Conservation (phyloP, 1,140 invertebrate species). For the Pseudomyrmex sp. region DNA sequence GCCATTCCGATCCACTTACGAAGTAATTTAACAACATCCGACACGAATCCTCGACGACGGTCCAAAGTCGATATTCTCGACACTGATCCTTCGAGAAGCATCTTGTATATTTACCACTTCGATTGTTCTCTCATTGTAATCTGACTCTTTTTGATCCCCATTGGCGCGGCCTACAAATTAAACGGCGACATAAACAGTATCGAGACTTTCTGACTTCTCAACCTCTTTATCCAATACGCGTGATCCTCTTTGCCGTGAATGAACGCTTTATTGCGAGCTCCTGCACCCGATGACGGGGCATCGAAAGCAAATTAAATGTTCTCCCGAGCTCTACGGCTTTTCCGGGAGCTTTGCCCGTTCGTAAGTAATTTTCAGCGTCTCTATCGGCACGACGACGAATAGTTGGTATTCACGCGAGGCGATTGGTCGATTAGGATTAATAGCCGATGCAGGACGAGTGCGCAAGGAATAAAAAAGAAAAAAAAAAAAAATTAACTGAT, state of each 20-base stretch:
- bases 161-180: conserved; percentile 46
- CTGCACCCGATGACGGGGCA: not conserved
- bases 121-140: conserved; percentile 15
- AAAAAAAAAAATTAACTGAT: no score
- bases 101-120: conserved; percentile 11
- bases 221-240: not conserved
- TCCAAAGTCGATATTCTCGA: not conserved
- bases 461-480: not conserved
- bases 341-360: not conserved
- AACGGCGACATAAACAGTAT: not conserved
- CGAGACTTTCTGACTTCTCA: not conserved
- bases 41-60: not conserved
- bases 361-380: conserved; percentile 55
- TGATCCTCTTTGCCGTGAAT: conserved; percentile 17
- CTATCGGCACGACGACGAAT: not conserved
- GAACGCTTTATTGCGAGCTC: conserved; percentile 46
- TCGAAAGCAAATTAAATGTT: conserved; percentile 59
- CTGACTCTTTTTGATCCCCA: conserved; percentile 19
- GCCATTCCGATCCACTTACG: not conserved
- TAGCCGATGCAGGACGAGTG: not conserved
- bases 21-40: conserved; percentile 25
- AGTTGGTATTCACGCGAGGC: conserved; percentile 23
- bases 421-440: conserved; percentile 54
- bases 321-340: conserved; percentile 36
- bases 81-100: not conserved